phyloP scores from a whole-genome alignment of 2,888 invertebrate species.

The Drosophila nr. perissopoda region DNA sequence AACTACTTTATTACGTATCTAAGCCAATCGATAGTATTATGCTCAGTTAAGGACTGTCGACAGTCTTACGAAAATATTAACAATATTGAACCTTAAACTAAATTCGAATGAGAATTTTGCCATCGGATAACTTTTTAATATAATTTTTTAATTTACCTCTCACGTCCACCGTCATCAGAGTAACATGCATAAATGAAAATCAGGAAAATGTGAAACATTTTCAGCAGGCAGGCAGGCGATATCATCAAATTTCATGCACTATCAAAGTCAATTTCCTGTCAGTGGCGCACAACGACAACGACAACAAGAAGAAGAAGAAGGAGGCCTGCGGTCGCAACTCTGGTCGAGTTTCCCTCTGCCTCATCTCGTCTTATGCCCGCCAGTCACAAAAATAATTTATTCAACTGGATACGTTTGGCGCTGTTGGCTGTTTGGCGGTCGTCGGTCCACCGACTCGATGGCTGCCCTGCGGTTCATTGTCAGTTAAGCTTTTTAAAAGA shows the following conservation, averaged over 20 bases:
- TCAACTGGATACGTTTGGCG: conserved; percentile 74
- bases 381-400: conserved; percentile 76
- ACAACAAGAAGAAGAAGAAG: not conserved
- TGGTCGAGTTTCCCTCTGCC: conserved; percentile 26
- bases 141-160: not conserved
- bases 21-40: not conserved
- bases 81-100: not conserved
- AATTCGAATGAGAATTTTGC: not conserved
- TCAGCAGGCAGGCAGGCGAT: conserved; percentile 48
- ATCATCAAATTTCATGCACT: conserved; percentile 80
- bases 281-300: conserved; percentile 26
- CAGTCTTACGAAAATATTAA: not conserved
- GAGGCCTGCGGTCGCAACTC: conserved; percentile 13
- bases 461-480: conserved; percentile 81
- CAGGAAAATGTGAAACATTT: conserved; percentile 58
- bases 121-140: not conserved
- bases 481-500: conserved; percentile 79
- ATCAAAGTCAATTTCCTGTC: conserved; percentile 78
- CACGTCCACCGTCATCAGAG: not conserved
- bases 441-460: conserved; percentile 22
- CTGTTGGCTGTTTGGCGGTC: conserved; percentile 53
- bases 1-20: not conserved
- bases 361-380: conserved; percentile 27
- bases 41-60: not conserved
- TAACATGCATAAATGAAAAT: conserved; percentile 38